Percentiles rank a stretch among this genome's conserved stretches.
These are phyloP conservation scores for Phania funesta DNA, from an alignment of 2,888 invertebrate genomes.

Conservation along the genomic window DNA sequence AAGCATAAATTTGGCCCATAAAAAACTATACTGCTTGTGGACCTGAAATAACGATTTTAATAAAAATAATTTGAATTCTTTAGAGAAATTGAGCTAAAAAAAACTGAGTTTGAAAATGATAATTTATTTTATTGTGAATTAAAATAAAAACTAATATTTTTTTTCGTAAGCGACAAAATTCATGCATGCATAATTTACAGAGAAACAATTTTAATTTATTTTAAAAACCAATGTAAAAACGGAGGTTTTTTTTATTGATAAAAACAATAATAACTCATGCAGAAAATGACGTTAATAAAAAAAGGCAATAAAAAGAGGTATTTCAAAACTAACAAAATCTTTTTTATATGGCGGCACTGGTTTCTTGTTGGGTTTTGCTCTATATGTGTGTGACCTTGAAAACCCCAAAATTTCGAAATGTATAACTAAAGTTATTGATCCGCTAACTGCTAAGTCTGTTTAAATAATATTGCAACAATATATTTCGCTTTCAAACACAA, in stretches of 20 bases:
- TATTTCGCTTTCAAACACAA: too few relatives aligned
- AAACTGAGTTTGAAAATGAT: not conserved
- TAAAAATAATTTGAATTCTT: not conserved
- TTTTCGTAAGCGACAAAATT: conserved; percentile 4
- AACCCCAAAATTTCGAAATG: too few relatives aligned
- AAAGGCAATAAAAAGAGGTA: not conserved
- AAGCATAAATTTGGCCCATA: too few relatives aligned
- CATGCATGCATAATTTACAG: conserved; percentile 49
- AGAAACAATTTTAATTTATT: conserved; percentile 10
- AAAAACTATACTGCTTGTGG: not conserved
- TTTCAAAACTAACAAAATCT: too few relatives aligned
- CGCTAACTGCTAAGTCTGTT: too few relatives aligned
- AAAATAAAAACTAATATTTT: conserved; percentile 4
- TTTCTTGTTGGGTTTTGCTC: too few relatives aligned
- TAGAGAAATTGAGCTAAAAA: conserved; percentile 1
- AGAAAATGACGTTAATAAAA: conserved; percentile 37
- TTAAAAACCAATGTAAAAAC: not conserved
- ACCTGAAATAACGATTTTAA: not conserved
- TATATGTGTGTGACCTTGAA: too few relatives aligned
- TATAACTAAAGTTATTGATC: too few relatives aligned
- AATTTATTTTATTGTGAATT: conserved; percentile 36
- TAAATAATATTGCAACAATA: too few relatives aligned
- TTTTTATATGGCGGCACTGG: too few relatives aligned
- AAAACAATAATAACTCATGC: conserved; percentile 49
- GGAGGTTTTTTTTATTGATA: not conserved